Percentiles rank a stretch among this genome's conserved stretches.
Conservation (phyloP, 2,113 vertebrate species). For the Meriones unguiculatus region DNA sequence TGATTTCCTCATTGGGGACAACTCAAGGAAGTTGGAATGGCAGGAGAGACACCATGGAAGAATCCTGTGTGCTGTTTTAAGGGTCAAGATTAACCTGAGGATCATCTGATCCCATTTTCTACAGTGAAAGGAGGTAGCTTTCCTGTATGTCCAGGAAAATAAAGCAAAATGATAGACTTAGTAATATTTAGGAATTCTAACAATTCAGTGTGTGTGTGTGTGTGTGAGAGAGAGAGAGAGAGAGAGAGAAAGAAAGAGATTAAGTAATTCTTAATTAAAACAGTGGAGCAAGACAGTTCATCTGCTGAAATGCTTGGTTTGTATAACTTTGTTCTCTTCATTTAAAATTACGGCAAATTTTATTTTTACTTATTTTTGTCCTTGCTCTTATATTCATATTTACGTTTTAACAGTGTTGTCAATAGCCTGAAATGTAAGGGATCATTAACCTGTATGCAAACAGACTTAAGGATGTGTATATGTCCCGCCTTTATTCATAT, state of each 20-base stretch:
- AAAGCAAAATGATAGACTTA: neutral
- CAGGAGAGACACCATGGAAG: neutral
- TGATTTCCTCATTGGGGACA: neutral
- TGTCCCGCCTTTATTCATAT: neutral
- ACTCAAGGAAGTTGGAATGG: neutral
- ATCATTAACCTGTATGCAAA: neutral
- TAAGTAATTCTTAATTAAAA: neutral
- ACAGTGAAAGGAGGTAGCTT: neutral
- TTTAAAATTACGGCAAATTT: neutral
- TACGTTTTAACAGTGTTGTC: slow-evolving; percentile 24
- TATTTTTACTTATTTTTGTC: neutral
- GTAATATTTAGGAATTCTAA: neutral
- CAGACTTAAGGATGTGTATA: neutral
- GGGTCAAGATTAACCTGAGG: neutral
- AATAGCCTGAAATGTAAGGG: neutral
- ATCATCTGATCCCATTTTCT: neutral
- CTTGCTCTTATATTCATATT: neutral
- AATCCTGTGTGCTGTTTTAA: neutral
- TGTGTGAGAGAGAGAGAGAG: neutral
- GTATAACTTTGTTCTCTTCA: neutral
- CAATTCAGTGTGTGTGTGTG: neutral
- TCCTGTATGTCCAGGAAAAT: neutral
- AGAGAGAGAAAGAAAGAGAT: too few species aligned
- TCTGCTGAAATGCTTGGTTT: neutral
- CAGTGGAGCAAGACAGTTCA: neutral